phyloP scores from a whole-genome alignment of 37 sponge, comb jelly and placozoan genomes.

The Diacarnus erythraeanus region DNA sequence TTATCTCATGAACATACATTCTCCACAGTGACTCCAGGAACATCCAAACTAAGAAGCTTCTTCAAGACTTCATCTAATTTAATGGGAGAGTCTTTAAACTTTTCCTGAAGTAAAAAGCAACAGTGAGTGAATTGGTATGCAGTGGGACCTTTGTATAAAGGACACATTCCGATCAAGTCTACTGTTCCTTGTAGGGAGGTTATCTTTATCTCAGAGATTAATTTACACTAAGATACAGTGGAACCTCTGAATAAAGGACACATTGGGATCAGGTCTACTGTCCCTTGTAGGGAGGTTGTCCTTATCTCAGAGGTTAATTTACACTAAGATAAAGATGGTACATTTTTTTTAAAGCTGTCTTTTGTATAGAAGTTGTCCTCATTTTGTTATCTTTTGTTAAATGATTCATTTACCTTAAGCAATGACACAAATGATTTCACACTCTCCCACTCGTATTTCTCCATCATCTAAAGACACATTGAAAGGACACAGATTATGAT shows the following conservation, averaged over 20 bases:
- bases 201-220: too few species aligned
- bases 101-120: conserved; percentile 6
- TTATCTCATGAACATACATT: too few species aligned
- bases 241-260: too few species aligned
- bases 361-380: too few species aligned
- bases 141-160: neutral
- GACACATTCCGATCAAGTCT: neutral
- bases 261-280: too few species aligned
- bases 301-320: too few species aligned
- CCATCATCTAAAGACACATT: conserved; percentile 17
- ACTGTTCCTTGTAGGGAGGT: neutral
- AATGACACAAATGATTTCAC: conserved; percentile 27
- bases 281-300: too few species aligned
- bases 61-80: conserved; percentile 16
- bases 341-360: too few species aligned
- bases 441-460: conserved; percentile 27
- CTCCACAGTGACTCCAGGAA: conserved; percentile 17
- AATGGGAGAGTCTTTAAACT: conserved; percentile 29
- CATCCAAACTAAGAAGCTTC: neutral
- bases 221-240: too few species aligned
- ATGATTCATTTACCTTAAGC: conserved; percentile 26
- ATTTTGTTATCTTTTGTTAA: too few species aligned
- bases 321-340: too few species aligned
- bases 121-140: neutral
- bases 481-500: neutral